Base-by-base conservation (phyloP, 2,113 vertebrate species). In the Crypturellus undulatus region DNA sequence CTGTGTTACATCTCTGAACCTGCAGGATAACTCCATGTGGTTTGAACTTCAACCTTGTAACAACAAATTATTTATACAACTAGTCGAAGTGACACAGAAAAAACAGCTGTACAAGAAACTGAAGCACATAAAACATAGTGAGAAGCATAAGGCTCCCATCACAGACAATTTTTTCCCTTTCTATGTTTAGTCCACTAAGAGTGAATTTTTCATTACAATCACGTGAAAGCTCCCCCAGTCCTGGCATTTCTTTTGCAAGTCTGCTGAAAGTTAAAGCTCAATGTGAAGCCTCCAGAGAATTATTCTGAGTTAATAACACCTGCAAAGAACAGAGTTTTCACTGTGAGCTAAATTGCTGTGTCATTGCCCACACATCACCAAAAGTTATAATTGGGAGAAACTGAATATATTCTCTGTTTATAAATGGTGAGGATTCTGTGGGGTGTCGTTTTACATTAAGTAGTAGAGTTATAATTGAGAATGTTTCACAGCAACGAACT, bases 191-290 rank as follows among this genome's bases (percentile, higher is more conserved):
- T 75, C 47, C 62, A 52, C 8, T 85, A 80, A 86, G 56, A 87
- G 71, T 92, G 90, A 96, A 80, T 96, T 96, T 95, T 96, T 97
- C 96, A 95, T 94, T 96, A 90, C 75, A 95, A 85, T 93, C 73
- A 94, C 65, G 75, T 26, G 72, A 88, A 90, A 92, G 9, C 45
- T 88, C 51, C 60, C 30, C 32, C 12, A 75, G 77, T 54, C 58
- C 88, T 94, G 65, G 93, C 60, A 79, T 87, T 96, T 95, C 75
- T 84, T 93, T 89, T 22, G 12, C 70, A 88, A 77, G 59, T 64
- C 81, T 92, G 45, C 60, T 94, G 92, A 92, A 96, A 96, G 96
- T 95, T 90, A 89, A 92, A 93, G 67, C 63, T 84, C 87, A 82
- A 65, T 1, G 0, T 65, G 91, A 96, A 89, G 30, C 60, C 92